A percentile compares a stretch with the other conserved stretches of the same genome.
phyloP scores from a whole-genome alignment of 2,888 invertebrate species.

The Chaetogeoica ovagalla region DNA sequence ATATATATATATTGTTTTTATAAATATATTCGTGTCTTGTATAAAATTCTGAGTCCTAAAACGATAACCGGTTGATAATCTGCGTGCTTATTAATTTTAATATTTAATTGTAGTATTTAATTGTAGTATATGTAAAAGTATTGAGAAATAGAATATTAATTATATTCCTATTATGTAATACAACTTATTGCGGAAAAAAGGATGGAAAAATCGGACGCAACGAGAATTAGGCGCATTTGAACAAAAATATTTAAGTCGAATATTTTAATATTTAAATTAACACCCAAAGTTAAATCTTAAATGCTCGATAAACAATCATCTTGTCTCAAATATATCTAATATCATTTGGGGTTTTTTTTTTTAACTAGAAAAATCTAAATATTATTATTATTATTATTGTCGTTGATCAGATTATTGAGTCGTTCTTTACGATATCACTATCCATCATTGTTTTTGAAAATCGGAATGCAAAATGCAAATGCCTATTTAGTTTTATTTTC shows the following conservation, averaged over 20 bases:
- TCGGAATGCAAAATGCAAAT: slow-evolving; percentile 24
- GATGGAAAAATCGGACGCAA: slow-evolving; percentile 26
- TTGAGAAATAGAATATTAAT: neutral
- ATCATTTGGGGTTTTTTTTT: neutral
- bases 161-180: neutral
- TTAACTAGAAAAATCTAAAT: neutral
- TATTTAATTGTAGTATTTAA: neutral
- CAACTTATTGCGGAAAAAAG: neutral
- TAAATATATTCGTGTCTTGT: too few species aligned
- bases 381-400: slow-evolving; percentile 25
- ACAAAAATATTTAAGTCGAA: neutral
- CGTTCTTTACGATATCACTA: neutral
- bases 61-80: neutral
- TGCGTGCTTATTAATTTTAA: too few species aligned
- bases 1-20: too few species aligned
- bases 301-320: slow-evolving; percentile 3
- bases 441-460: slow-evolving; percentile 1
- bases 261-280: neutral
- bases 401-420: neutral
- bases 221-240: slow-evolving; percentile 5
- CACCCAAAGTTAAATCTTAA: slow-evolving; percentile 23
- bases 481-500: slow-evolving; percentile 2
- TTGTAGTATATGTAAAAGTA: neutral
- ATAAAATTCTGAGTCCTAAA: too few species aligned
- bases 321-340: neutral